A percentile compares a stretch with the other conserved stretches of the same genome.
phyloP scores from a whole-genome alignment of 1,140 invertebrate genomes.

The Limonius californicus region DNA sequence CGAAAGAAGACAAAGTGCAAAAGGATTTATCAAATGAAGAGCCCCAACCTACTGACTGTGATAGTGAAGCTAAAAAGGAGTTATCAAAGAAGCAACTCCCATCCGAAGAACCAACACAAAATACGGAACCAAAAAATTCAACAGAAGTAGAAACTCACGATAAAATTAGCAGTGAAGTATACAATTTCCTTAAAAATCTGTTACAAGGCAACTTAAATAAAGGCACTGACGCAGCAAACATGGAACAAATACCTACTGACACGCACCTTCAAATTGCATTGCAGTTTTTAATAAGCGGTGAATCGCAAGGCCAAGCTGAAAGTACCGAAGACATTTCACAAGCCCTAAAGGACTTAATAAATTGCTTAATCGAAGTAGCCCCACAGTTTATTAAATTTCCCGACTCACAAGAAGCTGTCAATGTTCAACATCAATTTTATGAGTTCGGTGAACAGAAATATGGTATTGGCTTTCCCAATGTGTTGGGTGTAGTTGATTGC shows the following conservation, averaged over 20 bases:
- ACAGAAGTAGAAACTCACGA: not conserved
- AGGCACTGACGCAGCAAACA: too few species aligned
- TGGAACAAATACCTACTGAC: too few species aligned
- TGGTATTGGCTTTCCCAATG: slow-evolving; percentile 13
- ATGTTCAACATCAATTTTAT: slow-evolving; percentile 15
- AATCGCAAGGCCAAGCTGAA: too few species aligned
- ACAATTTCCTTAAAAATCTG: too few species aligned
- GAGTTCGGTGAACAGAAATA: not conserved
- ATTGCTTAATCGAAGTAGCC: slow-evolving; percentile 7
- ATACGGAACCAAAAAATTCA: not conserved
- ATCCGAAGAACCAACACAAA: not conserved
- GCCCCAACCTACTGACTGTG: not conserved
- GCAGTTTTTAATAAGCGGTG: too few species aligned
- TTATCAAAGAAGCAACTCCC: not conserved
- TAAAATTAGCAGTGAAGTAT: too few species aligned
- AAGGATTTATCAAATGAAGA: not conserved
- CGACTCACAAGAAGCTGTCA: not conserved
- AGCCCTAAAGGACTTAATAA: not conserved
- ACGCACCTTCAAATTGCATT: too few species aligned
- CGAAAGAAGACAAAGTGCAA: not conserved
- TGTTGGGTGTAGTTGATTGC: slow-evolving; percentile 12
- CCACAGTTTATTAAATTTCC: slow-evolving; percentile 20
- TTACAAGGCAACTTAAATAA: too few species aligned
- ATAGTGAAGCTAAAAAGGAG: not conserved
- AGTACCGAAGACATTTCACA: too few species aligned